A percentile compares a stretch with the other conserved stretches of the same genome.
phyloP scores from a whole-genome alignment of 37 sponge, comb jelly and placozoan genomes.

The Petrosia ficiformis region DNA sequence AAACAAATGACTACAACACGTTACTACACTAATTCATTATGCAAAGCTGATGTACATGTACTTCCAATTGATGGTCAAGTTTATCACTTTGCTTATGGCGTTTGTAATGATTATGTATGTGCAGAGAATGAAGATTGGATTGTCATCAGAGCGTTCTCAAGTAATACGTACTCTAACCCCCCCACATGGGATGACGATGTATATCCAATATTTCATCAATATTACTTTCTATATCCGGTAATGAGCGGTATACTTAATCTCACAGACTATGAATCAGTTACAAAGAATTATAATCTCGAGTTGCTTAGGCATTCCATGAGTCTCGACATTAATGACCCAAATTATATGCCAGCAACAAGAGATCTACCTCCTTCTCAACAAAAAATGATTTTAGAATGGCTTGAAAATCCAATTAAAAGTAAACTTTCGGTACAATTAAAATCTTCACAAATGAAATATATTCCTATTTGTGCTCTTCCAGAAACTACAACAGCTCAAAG shows the following conservation, averaged over 20 bases:
- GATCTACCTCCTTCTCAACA: conserved; percentile 34
- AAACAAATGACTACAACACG: background rate
- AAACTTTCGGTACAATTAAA: background rate
- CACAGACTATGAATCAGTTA: conserved; percentile 33
- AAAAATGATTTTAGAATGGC: conserved; percentile 42
- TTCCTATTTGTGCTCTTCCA: background rate
- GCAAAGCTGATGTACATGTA: background rate
- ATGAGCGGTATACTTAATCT: conserved; percentile 58
- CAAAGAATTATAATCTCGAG: conserved; percentile 15
- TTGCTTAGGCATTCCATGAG: conserved; percentile 7
- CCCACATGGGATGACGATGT: conserved; percentile 35
- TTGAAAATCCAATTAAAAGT: background rate
- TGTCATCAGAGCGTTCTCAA: background rate
- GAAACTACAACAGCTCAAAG: background rate
- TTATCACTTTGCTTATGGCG: conserved; percentile 27
- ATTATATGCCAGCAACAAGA: conserved; percentile 73
- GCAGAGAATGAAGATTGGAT: background rate
- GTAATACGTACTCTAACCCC: background rate
- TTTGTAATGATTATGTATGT: background rate
- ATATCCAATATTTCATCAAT: conserved; percentile 47
- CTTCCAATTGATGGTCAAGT: conserved; percentile 62
- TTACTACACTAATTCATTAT: background rate
- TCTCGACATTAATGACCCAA: conserved; percentile 31
- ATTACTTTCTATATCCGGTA: conserved; percentile 14
- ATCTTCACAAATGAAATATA: too few relatives aligned